phyloP scores from a whole-genome alignment of 2,888 invertebrate genomes.

The Diplazon laetatorius region DNA sequence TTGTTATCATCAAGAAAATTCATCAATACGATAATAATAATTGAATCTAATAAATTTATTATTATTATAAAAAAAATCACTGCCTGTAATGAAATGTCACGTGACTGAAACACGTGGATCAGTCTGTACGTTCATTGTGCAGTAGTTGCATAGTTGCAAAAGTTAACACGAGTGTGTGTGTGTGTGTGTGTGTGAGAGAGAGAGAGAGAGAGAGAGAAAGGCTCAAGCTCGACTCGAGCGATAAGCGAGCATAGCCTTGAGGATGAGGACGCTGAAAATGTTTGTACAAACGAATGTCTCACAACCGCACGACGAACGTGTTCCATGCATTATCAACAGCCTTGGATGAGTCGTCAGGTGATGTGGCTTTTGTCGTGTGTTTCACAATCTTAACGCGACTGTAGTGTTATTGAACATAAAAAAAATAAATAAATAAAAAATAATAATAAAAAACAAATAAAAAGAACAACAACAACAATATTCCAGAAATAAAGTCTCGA shows the following conservation, averaged over 20 bases:
- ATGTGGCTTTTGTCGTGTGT: not conserved
- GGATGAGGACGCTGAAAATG: conserved; percentile 5
- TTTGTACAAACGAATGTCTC: not conserved
- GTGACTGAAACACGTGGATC: not conserved
- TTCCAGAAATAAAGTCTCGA: no score
- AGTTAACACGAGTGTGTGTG: no score
- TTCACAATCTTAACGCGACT: not conserved
- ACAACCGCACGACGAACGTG: not conserved
- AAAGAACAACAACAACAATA: no score
- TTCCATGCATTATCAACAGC: not conserved
- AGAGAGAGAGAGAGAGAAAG: not conserved
- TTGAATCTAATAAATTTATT: no score
- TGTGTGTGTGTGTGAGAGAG: no score
- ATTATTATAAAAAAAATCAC: no score
- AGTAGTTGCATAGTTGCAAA: not conserved
- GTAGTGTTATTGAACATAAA: no score
- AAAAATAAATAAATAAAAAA: no score
- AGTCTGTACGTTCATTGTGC: conserved; percentile 1
- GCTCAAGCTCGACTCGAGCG: conserved; percentile 4
- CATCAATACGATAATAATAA: no score
- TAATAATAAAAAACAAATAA: no score
- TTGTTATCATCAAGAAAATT: no score
- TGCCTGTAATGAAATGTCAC: not conserved
- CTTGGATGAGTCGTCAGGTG: not conserved
- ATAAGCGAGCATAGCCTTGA: conserved; percentile 18